These are phyloP conservation scores for Megalops atlanticus DNA, from an alignment of 2,113 vertebrate species.

Conservation along the genomic window DNA sequence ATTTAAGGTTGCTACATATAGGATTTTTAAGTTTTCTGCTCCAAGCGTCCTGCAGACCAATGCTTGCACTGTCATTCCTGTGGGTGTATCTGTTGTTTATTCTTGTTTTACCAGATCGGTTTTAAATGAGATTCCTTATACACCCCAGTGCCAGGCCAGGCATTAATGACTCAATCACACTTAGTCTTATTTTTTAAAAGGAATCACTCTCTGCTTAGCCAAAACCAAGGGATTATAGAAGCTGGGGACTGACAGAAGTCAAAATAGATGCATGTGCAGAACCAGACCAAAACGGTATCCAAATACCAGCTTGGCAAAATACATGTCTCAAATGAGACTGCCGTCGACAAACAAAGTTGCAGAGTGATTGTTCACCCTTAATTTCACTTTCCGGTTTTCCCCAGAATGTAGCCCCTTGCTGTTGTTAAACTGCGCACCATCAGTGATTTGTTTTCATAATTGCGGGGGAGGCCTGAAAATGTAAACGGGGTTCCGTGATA, in stretches of 20 bases:
- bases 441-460: background rate
- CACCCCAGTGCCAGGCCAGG: background rate
- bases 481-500: background rate
- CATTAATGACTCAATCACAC: background rate
- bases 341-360: background rate
- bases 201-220: background rate
- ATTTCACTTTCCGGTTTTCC: too few relatives aligned
- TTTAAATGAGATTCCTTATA: conserved; percentile 25
- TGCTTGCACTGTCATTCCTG: conserved; percentile 8
- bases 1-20: background rate
- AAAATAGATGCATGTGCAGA: background rate
- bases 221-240: background rate
- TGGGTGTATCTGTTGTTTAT: conserved; percentile 12
- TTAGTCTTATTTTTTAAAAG: conserved; percentile 1
- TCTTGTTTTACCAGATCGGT: conserved; percentile 15
- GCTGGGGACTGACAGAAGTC: background rate
- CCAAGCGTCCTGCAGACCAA: background rate
- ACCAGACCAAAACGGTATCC: background rate
- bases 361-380: background rate
- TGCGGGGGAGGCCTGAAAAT: background rate
- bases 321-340: background rate
- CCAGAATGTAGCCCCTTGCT: too few relatives aligned
- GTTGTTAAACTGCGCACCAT: too few relatives aligned
- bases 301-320: background rate
- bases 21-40: background rate